Percentiles rank a stretch among this genome's conserved stretches.
Conservation (phyloP, 2,113 vertebrate genomes). For the Syrrhaptes paradoxus region DNA sequence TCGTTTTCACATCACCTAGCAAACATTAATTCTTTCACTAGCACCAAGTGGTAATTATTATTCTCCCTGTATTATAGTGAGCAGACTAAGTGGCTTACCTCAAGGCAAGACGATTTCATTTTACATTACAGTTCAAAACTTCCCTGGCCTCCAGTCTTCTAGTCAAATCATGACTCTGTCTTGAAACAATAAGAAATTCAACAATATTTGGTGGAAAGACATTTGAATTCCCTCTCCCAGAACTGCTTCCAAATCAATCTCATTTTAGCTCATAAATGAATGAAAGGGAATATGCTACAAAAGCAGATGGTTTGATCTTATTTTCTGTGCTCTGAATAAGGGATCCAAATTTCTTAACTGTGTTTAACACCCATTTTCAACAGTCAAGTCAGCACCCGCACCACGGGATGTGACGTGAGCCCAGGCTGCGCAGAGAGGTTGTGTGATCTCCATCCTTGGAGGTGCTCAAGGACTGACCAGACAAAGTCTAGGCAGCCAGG, state of each 20-base stretch:
- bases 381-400: neutral
- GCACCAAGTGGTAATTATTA: neutral
- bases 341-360: neutral
- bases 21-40: neutral
- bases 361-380: neutral
- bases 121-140: neutral
- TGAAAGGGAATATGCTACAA: neutral
- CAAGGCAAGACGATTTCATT: neutral
- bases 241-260: neutral
- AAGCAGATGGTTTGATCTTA: neutral
- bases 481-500: neutral
- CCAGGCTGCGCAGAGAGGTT: neutral
- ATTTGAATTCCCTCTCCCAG: neutral
- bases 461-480: neutral
- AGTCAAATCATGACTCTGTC: neutral
- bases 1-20: neutral
- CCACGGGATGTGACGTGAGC: neutral
- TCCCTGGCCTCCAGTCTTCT: neutral
- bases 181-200: neutral
- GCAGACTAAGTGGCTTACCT: neutral
- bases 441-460: neutral
- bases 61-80: neutral
- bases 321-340: neutral
- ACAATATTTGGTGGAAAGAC: neutral
- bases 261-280: neutral